Percentiles rank a stretch among this genome's conserved stretches.
Conservation (phyloP, 2,113 vertebrate species). For the Haliaeetus leucogaster region DNA sequence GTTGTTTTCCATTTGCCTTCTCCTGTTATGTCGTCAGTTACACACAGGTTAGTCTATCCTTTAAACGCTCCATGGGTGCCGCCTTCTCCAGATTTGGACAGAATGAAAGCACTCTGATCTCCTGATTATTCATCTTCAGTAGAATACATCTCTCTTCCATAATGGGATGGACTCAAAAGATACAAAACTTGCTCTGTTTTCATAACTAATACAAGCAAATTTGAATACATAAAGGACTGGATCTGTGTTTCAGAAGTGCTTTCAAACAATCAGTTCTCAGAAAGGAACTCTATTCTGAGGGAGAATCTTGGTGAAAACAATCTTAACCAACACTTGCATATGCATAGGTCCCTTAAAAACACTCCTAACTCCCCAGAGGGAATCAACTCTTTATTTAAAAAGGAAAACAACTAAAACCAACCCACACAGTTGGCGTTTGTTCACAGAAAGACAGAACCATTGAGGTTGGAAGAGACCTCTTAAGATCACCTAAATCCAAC, state of each 20-base stretch:
- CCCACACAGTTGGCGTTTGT: neutral
- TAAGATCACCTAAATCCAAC: neutral
- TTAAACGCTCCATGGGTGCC: neutral
- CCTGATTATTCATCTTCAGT: neutral
- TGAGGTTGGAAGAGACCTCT: neutral
- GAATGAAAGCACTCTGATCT: neutral
- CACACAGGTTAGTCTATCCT: neutral
- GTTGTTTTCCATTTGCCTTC: neutral
- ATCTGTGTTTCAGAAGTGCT: neutral
- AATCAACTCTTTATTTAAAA: neutral
- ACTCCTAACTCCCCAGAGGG: neutral
- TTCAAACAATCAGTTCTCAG: neutral
- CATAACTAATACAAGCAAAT: neutral
- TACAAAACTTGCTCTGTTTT: neutral
- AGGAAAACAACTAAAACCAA: neutral
- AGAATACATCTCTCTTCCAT: neutral
- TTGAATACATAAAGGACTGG: neutral
- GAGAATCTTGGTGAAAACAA: neutral
- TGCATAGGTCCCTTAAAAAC: neutral
- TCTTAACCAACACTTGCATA: neutral
- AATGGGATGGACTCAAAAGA: neutral
- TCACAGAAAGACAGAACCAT: neutral
- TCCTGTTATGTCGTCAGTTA: neutral
- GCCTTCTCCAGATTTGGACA: neutral
- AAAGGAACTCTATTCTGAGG: neutral